Evolutionary conservation across 1,140 invertebrate species (phyloP).

Genomic region (Sitobion miscanthi): DNA sequence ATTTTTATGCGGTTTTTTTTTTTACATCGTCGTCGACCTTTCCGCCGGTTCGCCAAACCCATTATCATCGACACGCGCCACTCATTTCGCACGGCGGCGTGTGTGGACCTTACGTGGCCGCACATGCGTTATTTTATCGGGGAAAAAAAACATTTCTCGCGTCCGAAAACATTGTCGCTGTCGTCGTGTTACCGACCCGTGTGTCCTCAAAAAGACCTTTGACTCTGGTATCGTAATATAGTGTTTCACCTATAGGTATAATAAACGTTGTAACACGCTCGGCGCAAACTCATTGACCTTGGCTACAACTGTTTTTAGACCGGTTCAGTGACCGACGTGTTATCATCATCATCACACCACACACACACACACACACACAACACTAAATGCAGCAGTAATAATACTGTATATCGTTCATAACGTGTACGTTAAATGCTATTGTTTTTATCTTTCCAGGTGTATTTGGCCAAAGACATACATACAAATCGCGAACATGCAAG

Average conservation of each 20-base stretch:
- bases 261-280: neutral
- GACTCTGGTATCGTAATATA: constrained; percentile 12
- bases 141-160: neutral
- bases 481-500: constrained; percentile 90
- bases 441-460: constrained; percentile 69
- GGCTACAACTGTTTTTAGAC: constrained; percentile 40
- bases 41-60: neutral
- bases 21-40: neutral
- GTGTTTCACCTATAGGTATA: neutral
- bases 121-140: neutral
- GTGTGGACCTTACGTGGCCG: neutral
- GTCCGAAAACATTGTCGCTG: neutral
- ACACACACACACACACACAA: neutral
- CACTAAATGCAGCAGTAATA: neutral
- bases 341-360: constrained; percentile 19
- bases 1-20: neutral
- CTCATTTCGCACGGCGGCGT: neutral
- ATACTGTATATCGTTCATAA: neutral
- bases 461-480: constrained; percentile 90
- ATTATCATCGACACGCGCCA: constrained; percentile 6
- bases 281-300: constrained; percentile 45
- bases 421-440: neutral
- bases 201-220: constrained; percentile 45
- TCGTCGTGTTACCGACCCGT: neutral
- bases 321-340: constrained; percentile 54